Evolutionary conservation across 2,888 invertebrate genomes (phyloP).

Genomic region (Oscheius sp.): DNA sequence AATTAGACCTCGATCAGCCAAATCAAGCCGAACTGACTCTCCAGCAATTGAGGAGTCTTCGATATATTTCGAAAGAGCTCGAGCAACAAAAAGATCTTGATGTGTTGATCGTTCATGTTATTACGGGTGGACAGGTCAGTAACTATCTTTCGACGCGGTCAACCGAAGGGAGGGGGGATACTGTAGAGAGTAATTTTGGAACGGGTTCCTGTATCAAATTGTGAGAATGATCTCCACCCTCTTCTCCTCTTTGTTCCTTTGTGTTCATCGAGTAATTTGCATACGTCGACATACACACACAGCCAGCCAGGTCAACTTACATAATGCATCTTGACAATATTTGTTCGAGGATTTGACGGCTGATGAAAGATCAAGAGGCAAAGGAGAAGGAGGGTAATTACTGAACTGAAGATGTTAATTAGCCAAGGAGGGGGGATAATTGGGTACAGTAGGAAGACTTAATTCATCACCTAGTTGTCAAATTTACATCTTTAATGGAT

Average conservation of each 20-base stretch:
- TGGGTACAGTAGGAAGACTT: too few relatives aligned
- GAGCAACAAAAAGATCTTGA: constrained; percentile 38
- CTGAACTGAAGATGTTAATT: too few relatives aligned
- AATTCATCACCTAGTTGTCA: too few relatives aligned
- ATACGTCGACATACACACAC: too few relatives aligned
- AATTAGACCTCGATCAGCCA: constrained; percentile 53
- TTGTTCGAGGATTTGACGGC: constrained; percentile 20
- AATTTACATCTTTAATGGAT: too few relatives aligned
- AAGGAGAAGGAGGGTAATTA: neutral
- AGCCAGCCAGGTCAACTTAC: constrained; percentile 30
- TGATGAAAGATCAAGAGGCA: too few relatives aligned
- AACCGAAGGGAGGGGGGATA: too few relatives aligned
- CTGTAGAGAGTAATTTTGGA: too few relatives aligned
- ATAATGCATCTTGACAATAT: constrained; percentile 28
- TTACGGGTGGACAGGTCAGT: constrained; percentile 63
- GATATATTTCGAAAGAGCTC: constrained; percentile 44
- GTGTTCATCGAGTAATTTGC: constrained; percentile 25
- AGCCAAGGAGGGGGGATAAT: too few relatives aligned
- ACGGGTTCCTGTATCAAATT: too few relatives aligned
- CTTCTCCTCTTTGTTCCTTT: constrained; percentile 17
- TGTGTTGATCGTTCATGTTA: constrained; percentile 52
- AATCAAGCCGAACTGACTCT: constrained; percentile 46
- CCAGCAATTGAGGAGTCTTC: constrained; percentile 55
- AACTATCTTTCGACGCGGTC: constrained; percentile 1
- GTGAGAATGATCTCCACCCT: too few relatives aligned